These are phyloP conservation scores for Benthosema pterotum DNA, from an alignment of 2,797 vertebrate genomes.

Conservation along the genomic window DNA sequence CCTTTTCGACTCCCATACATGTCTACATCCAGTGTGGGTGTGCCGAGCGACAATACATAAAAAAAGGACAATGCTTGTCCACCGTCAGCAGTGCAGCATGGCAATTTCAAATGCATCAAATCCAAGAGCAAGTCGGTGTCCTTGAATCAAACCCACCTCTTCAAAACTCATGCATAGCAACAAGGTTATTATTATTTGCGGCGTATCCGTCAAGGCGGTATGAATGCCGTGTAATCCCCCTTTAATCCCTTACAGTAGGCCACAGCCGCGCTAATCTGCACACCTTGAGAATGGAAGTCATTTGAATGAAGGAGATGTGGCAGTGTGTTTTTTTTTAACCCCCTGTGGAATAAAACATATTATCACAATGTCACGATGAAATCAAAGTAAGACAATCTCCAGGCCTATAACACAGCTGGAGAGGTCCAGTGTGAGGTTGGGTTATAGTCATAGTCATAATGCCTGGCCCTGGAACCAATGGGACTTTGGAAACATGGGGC, in stretches of 20 bases:
- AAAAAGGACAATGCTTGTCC: slow-evolving; percentile 12
- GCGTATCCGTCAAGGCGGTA: slow-evolving; percentile 36
- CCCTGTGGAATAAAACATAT: neutral
- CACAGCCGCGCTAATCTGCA: slow-evolving; percentile 31
- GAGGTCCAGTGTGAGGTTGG: too few species aligned
- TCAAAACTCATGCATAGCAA: slow-evolving; percentile 55
- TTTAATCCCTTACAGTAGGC: slow-evolving; percentile 40
- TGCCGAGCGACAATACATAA: neutral
- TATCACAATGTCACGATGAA: neutral
- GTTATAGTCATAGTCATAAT: too few species aligned
- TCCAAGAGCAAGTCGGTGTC: slow-evolving; percentile 22
- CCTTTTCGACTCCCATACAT: too few species aligned
- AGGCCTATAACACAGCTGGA: too few species aligned
- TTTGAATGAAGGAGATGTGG: slow-evolving; percentile 24
- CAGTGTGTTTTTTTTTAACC: neutral
- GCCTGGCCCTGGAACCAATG: too few species aligned
- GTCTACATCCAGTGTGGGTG: neutral
- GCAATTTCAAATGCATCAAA: slow-evolving; percentile 28
- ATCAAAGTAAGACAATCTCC: too few species aligned
- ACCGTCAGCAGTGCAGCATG: slow-evolving; percentile 19
- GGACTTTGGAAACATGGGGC: too few species aligned
- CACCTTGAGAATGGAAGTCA: slow-evolving; percentile 5
- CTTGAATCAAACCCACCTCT: slow-evolving; percentile 44
- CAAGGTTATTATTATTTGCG: slow-evolving; percentile 45
- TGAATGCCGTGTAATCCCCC: slow-evolving; percentile 38